Evolutionary conservation across 1,140 invertebrate species (phyloP).

Genomic region (Oreohelix idahoensis): DNA sequence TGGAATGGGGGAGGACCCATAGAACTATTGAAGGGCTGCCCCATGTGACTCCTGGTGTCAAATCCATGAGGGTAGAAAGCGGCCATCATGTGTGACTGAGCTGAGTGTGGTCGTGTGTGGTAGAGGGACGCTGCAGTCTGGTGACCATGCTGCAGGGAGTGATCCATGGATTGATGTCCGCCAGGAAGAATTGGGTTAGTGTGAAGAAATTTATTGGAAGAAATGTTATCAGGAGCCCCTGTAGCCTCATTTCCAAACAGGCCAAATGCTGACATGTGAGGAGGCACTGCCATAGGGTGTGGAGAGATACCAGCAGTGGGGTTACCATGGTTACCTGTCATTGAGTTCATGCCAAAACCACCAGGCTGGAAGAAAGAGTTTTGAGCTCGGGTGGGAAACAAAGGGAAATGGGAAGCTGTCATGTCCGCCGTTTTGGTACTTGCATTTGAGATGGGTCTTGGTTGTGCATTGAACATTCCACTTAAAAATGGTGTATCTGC

Average conservation of each 20-base stretch:
- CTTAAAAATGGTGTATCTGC: slow-evolving; percentile 62
- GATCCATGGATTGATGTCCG: slow-evolving; percentile 64
- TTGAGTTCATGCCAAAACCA: slow-evolving; percentile 71
- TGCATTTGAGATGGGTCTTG: slow-evolving; percentile 59
- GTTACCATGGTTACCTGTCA: slow-evolving; percentile 62
- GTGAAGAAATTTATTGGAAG: slow-evolving; percentile 73
- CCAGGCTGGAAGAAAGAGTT: slow-evolving; percentile 71
- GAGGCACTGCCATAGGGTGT: slow-evolving; percentile 67
- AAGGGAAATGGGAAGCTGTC: slow-evolving; percentile 66
- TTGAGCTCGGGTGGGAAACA: slow-evolving; percentile 67
- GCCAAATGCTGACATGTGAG: slow-evolving; percentile 72
- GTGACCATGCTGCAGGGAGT: slow-evolving; percentile 69
- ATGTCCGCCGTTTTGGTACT: slow-evolving; percentile 64
- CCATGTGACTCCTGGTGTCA: slow-evolving; percentile 60
- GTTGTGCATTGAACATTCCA: slow-evolving; percentile 61
- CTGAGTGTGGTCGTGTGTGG: slow-evolving; percentile 61
- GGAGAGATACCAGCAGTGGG: slow-evolving; percentile 61
- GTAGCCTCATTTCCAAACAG: slow-evolving; percentile 65
- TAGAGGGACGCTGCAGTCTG: slow-evolving; percentile 62
- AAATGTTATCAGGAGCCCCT: slow-evolving; percentile 66
- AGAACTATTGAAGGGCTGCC: slow-evolving; percentile 64
- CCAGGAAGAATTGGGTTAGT: slow-evolving; percentile 64
- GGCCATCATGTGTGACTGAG: slow-evolving; percentile 67
- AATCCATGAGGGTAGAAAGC: slow-evolving; percentile 72
- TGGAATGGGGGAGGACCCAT: slow-evolving; percentile 69